Conservation (phyloP, 2,113 vertebrate genomes). For the Nibea coibor region DNA sequence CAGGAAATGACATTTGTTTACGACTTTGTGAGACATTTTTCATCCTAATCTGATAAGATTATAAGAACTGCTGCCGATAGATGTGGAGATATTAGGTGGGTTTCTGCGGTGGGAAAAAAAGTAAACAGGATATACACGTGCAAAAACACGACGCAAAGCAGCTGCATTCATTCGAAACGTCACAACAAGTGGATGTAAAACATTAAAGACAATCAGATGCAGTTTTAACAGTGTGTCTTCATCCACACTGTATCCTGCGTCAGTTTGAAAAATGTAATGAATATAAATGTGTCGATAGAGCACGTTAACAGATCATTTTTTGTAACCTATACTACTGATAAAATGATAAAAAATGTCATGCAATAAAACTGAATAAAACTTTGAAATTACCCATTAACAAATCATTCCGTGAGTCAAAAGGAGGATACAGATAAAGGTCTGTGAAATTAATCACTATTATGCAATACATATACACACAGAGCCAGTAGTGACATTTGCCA, state of each 20-base stretch:
- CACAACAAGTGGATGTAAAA: not conserved
- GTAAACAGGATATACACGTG: not conserved
- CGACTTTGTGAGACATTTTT: not conserved
- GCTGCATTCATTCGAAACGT: not conserved
- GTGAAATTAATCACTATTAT: too few relatives aligned
- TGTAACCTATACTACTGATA: too few relatives aligned
- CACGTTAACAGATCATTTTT: not conserved
- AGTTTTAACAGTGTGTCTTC: not conserved
- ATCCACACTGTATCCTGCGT: not conserved
- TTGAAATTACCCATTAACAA: not conserved
- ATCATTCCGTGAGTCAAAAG: not conserved
- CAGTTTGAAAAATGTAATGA: not conserved
- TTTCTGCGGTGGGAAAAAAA: not conserved
- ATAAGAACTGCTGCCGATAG: not conserved
- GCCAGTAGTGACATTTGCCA: not conserved
- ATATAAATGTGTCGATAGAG: not conserved
- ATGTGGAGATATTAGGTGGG: not conserved
- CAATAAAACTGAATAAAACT: not conserved
- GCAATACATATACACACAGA: not conserved
- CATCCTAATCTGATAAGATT: not conserved
- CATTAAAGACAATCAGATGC: not conserved
- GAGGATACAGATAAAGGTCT: too few relatives aligned
- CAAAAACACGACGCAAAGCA: not conserved
- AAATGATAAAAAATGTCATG: not conserved
- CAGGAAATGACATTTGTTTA: not conserved